Percentiles rank a stretch among this genome's conserved stretches.
Conservation (phyloP, 2,888 invertebrate genomes). For the Coelogynopora nodosa region DNA sequence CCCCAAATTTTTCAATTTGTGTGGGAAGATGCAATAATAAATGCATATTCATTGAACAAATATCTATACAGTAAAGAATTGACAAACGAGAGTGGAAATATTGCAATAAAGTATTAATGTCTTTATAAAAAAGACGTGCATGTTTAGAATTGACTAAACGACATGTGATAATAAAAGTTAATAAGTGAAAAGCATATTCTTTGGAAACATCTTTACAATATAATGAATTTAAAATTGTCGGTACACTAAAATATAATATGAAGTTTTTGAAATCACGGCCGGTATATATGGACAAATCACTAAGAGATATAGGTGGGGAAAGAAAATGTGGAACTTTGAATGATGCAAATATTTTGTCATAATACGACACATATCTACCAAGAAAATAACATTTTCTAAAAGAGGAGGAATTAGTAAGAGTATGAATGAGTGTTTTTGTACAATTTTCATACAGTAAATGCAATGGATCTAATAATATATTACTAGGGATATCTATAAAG, state of each 20-base stretch:
- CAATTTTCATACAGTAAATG: constrained; percentile 8
- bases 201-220: neutral
- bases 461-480: neutral
- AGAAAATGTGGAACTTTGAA: neutral
- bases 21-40: neutral
- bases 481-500: neutral
- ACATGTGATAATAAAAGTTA: neutral
- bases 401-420: neutral
- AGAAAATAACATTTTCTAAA: neutral
- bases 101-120: neutral
- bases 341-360: neutral
- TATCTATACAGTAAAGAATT: neutral
- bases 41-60: neutral
- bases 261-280: neutral
- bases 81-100: neutral
- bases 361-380: neutral
- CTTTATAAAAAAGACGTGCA: neutral
- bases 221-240: neutral
- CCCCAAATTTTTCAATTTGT: neutral
- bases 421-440: neutral
- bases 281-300: neutral
- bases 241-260: neutral
- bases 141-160: neutral
- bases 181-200: neutral
- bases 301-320: neutral